Conservation (phyloP, 2,113 vertebrate species). For the Rhea americana region DNA sequence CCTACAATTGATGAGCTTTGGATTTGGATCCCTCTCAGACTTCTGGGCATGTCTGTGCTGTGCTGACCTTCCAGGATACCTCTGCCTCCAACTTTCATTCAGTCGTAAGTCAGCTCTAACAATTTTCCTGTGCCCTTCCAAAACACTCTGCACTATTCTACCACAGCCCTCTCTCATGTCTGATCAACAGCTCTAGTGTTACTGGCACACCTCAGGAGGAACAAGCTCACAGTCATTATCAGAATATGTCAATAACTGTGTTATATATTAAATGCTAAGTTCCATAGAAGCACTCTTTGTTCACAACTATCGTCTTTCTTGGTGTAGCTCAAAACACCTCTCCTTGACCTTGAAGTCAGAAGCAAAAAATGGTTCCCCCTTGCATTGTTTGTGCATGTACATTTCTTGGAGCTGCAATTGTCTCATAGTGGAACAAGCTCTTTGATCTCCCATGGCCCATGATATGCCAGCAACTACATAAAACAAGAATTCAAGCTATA, state of each 20-base stretch:
- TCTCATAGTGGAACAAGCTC: neutral
- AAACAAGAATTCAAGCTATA: too few relatives aligned
- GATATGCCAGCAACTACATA: neutral
- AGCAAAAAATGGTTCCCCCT: neutral
- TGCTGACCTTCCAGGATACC: neutral
- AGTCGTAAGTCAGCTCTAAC: neutral
- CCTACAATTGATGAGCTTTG: neutral
- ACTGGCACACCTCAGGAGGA: neutral
- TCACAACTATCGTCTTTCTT: neutral
- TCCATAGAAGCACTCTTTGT: neutral
- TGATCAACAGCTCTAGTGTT: neutral
- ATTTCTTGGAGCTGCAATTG: neutral
- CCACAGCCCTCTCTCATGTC: neutral
- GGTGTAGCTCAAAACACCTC: neutral
- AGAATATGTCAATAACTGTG: neutral
- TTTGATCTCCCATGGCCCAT: neutral
- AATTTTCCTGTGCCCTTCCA: neutral
- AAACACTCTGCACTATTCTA: neutral
- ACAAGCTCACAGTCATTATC: neutral
- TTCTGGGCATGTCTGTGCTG: neutral
- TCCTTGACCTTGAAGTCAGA: neutral
- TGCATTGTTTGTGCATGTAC: neutral
- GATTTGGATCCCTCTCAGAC: neutral
- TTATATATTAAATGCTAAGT: neutral
- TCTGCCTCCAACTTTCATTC: neutral